These are phyloP conservation scores for Eupithecia subumbrata DNA, from an alignment of 2,888 invertebrate species.

Conservation along the genomic window DNA sequence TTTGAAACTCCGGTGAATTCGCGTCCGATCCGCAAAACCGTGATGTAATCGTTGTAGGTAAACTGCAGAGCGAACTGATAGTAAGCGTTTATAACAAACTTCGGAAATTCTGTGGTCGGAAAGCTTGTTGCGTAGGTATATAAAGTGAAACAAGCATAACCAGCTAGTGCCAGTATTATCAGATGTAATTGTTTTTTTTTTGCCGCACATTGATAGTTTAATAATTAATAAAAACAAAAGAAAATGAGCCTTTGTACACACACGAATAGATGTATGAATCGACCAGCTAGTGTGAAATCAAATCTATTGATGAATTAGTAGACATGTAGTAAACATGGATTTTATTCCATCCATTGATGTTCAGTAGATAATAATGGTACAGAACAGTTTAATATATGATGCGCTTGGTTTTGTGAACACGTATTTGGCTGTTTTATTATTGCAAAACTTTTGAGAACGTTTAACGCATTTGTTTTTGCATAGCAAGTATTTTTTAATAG, in stretches of 20 bases:
- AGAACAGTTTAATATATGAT: too few species aligned
- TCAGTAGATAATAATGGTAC: too few species aligned
- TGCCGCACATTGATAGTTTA: too few species aligned
- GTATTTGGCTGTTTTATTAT: too few species aligned
- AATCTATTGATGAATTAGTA: background rate
- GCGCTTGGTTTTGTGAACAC: too few species aligned
- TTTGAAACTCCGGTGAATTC: background rate
- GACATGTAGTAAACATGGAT: background rate
- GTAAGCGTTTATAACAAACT: background rate
- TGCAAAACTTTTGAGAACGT: too few species aligned
- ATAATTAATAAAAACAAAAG: too few species aligned
- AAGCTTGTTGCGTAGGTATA: background rate
- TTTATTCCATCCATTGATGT: background rate
- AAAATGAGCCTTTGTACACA: too few species aligned
- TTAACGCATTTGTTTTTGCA: too few species aligned
- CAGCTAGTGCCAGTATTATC: background rate
- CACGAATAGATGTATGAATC: background rate
- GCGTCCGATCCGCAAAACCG: background rate
- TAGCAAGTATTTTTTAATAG: too few species aligned
- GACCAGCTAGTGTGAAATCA: background rate
- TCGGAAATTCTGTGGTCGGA: background rate
- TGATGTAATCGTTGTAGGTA: background rate
- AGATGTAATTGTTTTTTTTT: background rate
- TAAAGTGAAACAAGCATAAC: background rate
- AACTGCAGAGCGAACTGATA: background rate